Base-by-base conservation (phyloP, 2,888 invertebrate genomes). In the Pseudoips prasinana region DNA sequence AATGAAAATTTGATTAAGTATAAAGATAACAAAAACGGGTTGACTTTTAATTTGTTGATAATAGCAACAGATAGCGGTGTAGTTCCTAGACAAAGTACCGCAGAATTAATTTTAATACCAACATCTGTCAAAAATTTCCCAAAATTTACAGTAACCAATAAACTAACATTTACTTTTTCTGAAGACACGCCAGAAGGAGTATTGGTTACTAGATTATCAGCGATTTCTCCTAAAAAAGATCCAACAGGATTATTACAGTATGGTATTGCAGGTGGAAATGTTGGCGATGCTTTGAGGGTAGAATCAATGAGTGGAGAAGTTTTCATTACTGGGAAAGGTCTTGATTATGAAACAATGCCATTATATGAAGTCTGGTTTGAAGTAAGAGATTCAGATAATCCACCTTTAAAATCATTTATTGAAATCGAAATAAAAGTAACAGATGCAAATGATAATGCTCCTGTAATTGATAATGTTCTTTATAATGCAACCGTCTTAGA, bases 311-410 rank as follows among this genome's bases (percentile, higher is more conserved):
- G 92, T 18, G 97, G 97, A 0, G 94, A 95, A 75, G 92, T 97
- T 7, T 91, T 93, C 35, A 92, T 97, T 1, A 93, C 95, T 0
- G 92, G 92, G 9, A 92, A 91, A 62, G 95, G 96, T 0, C 86
- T 97, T 31, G 97, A 97, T 78, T 96, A 93, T 67, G 97, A 97
- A 82, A 92, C 93, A 0, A 91, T 94, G 44, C 92, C 94, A 7
- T 90, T 93, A 27, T 97, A 97, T 72, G 95, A 96, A 79, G 94
- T 97, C 14, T 98, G 97, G 97, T 92, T 98, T 40, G 96, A 96
- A 87, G 97, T 96, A 0, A 90, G 92, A 49, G 96, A 96, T 74
- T 94, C 95, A 0, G 96, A 96, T 66, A 91, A 91, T 30, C 95
- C 96, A 1, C 93, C 95, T 0, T 73, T 97, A 8, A 90, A 95